These are phyloP conservation scores for Platalea minor DNA, from an alignment of 2,797 vertebrate species.

Conservation along the genomic window DNA sequence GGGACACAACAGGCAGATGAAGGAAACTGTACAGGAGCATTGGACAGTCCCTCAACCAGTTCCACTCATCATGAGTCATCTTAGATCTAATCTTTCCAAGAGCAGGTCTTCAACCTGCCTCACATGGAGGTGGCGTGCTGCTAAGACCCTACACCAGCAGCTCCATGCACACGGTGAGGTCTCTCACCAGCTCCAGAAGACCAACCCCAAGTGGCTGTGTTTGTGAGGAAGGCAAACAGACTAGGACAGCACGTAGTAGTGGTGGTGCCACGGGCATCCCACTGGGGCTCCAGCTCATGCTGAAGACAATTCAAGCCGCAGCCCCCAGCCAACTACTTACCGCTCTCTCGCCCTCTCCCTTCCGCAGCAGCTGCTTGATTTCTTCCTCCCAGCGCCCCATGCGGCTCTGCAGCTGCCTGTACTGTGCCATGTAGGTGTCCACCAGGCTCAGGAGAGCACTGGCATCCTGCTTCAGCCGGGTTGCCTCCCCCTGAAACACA, in stretches of 20 bases:
- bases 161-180: rapidly evolving
- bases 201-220: background rate
- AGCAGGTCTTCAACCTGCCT: background rate
- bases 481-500: conserved; percentile 67
- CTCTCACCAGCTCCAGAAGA: background rate
- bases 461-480: conserved; percentile 60
- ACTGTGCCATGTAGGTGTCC: conserved; percentile 56
- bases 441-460: conserved; percentile 55
- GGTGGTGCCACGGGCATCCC: background rate
- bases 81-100: background rate
- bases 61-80: background rate
- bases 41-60: background rate
- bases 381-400: conserved; percentile 68
- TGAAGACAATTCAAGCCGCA: background rate
- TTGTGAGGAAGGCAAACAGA: background rate
- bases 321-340: conserved; percentile 31
- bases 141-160: background rate
- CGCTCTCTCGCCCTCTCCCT: conserved; percentile 59
- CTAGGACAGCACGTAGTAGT: rapidly evolving
- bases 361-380: conserved; percentile 59
- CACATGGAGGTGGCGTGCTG: rapidly evolving
- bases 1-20: background rate
- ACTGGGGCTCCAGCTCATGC: background rate
- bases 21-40: background rate
- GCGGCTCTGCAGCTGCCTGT: conserved; percentile 54